A percentile compares a stretch with the other conserved stretches of the same genome.
phyloP scores from a whole-genome alignment of 1,140 invertebrate species.

The Pararge aegeria region DNA sequence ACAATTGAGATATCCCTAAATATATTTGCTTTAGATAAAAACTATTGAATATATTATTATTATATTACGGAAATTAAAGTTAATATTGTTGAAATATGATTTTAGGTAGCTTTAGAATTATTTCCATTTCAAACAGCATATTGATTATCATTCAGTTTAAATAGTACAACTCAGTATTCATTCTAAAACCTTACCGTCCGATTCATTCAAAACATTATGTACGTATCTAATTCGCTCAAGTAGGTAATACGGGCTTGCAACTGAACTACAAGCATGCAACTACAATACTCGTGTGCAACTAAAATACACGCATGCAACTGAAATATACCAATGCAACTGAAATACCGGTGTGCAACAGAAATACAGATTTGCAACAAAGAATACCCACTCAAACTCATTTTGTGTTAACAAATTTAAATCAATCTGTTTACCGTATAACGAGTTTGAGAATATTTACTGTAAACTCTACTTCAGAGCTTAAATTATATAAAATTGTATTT shows the following conservation, averaged over 20 bases:
- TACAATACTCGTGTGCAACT: neutral
- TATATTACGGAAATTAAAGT: conserved; percentile 32
- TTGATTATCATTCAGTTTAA: no score
- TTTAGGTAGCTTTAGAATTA: conserved; percentile 26
- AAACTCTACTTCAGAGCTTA: neutral
- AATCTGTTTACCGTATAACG: neutral
- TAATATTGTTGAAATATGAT: conserved; percentile 24
- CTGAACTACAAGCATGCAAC: neutral
- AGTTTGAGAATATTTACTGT: neutral
- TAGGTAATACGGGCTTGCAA: neutral
- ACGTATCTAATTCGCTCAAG: neutral
- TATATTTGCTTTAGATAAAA: conserved; percentile 41
- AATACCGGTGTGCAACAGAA: neutral
- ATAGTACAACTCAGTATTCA: no score
- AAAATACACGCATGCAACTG: neutral
- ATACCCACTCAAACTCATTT: neutral
- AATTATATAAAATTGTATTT: neutral
- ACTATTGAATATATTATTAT: conserved; percentile 24
- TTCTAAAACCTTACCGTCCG: conserved; percentile 6
- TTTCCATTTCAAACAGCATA: neutral
- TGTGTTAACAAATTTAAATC: neutral
- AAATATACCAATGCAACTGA: neutral
- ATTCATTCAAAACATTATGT: neutral
- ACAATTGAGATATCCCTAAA: conserved; percentile 48
- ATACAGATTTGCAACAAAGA: neutral